These are phyloP conservation scores for Belonocnema kinseyi DNA, from an alignment of 1,140 invertebrate species.

Conservation along the genomic window DNA sequence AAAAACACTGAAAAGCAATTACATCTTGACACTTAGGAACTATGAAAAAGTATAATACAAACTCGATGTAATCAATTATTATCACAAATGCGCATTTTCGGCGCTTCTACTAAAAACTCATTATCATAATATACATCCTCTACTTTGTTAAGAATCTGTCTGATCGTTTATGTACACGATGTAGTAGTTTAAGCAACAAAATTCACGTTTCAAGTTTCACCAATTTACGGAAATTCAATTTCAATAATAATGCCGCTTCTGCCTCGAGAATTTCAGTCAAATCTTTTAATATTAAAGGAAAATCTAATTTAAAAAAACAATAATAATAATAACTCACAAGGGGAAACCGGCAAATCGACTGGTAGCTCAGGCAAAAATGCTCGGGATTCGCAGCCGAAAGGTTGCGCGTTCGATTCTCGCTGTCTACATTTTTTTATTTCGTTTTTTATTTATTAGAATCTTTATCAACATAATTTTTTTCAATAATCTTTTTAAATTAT, in stretches of 20 bases:
- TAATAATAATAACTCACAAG: not conserved
- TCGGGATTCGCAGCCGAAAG: no score
- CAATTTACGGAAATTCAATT: slow-evolving; percentile 25
- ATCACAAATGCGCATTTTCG: slow-evolving; percentile 13
- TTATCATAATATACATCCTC: slow-evolving; percentile 4
- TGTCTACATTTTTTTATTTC: no score
- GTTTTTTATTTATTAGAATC: no score
- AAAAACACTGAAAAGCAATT: slow-evolving; percentile 37
- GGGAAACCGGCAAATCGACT: no score
- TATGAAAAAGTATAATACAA: slow-evolving; percentile 58
- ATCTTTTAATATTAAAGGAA: not conserved
- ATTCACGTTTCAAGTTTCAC: not conserved
- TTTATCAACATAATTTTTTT: no score
- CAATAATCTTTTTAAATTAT: no score
- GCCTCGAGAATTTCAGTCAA: slow-evolving; percentile 25
- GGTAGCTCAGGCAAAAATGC: no score
- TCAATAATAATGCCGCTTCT: slow-evolving; percentile 38
- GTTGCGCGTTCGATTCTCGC: no score
- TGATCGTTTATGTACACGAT: slow-evolving; percentile 3
- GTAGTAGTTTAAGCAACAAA: not conserved
- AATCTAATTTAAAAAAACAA: not conserved
- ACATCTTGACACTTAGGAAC: slow-evolving; percentile 62
- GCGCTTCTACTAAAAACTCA: slow-evolving; percentile 3
- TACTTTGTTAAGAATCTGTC: slow-evolving; percentile 8
- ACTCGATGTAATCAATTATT: slow-evolving; percentile 32